Conservation (phyloP, 2,888 invertebrate genomes). For the Zhengitettix transpicula region DNA sequence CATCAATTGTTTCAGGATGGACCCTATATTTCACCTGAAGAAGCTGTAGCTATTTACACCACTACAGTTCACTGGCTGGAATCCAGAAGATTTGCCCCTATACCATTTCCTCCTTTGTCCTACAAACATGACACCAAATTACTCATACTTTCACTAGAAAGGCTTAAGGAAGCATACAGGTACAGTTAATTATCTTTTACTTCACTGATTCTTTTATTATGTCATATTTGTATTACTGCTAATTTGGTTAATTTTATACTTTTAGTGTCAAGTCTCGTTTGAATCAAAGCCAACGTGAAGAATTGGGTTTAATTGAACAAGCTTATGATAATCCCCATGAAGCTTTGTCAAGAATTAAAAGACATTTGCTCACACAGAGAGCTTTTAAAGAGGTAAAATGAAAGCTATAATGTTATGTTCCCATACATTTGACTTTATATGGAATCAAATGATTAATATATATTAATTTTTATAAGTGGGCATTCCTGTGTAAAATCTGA, state of each 20-base stretch:
- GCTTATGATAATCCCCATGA: constrained; percentile 99
- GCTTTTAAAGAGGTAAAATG: constrained; percentile 83
- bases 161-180: constrained; percentile 91
- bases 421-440: neutral
- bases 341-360: constrained; percentile 94
- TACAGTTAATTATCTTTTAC: constrained; percentile 13
- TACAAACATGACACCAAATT: constrained; percentile 99
- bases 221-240: neutral
- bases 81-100: constrained; percentile 93
- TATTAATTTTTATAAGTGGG: neutral
- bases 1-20: constrained; percentile 51
- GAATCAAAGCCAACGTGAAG: constrained; percentile 97
- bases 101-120: constrained; percentile 96
- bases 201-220: neutral
- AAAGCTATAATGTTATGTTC: neutral
- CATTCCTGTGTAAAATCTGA: neutral
- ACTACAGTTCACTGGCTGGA: constrained; percentile 99
- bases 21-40: constrained; percentile 97
- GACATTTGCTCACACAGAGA: constrained; percentile 94
- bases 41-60: constrained; percentile 99
- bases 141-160: constrained; percentile 87
- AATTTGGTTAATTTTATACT: constrained; percentile 6
- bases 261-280: constrained; percentile 83
- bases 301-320: constrained; percentile 95
- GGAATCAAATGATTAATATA: neutral